A percentile compares a stretch with the other conserved stretches of the same genome.
Conservation (phyloP, 2,113 vertebrate genomes). For the Sylvia atricapilla region DNA sequence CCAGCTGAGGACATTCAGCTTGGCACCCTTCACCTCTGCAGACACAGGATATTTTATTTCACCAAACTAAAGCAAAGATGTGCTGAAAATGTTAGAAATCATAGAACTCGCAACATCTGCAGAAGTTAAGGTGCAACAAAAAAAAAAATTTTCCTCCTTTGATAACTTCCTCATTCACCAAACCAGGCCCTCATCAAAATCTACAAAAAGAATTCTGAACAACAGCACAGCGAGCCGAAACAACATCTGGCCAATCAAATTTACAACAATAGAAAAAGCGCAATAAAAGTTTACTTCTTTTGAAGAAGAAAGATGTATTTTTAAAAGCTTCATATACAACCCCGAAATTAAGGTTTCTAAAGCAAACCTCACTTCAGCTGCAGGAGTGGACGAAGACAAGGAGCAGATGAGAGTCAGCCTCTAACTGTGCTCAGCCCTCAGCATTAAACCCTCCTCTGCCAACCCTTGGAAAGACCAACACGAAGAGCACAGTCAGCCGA, state of each 20-base stretch:
- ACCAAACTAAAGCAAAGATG: constrained; percentile 43
- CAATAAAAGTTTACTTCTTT: constrained; percentile 74
- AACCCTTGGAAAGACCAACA: not conserved
- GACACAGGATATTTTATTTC: not conserved
- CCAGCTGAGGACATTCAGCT: not conserved
- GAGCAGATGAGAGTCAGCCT: not conserved
- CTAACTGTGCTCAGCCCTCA: not conserved
- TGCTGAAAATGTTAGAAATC: constrained; percentile 49
- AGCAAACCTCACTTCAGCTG: constrained; percentile 20
- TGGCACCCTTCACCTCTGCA: not conserved
- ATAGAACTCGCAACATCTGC: constrained; percentile 63
- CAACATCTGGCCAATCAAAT: constrained; percentile 79
- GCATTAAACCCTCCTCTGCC: not conserved
- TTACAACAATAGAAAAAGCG: constrained; percentile 71
- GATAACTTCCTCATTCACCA: constrained; percentile 60
- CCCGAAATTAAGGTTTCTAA: constrained; percentile 53
- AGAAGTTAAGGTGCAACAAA: constrained; percentile 39
- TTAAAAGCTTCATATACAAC: constrained; percentile 45
- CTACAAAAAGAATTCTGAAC: constrained; percentile 57
- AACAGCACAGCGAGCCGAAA: constrained; percentile 61
- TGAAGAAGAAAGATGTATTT: constrained; percentile 74
- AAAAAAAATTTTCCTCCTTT: constrained; percentile 35
- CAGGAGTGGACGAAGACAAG: not conserved
- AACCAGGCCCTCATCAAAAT: constrained; percentile 37
- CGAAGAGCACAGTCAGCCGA: not conserved